These are phyloP conservation scores for Bambusicola thoracicus DNA, from an alignment of 2,113 vertebrate genomes.

Conservation along the genomic window DNA sequence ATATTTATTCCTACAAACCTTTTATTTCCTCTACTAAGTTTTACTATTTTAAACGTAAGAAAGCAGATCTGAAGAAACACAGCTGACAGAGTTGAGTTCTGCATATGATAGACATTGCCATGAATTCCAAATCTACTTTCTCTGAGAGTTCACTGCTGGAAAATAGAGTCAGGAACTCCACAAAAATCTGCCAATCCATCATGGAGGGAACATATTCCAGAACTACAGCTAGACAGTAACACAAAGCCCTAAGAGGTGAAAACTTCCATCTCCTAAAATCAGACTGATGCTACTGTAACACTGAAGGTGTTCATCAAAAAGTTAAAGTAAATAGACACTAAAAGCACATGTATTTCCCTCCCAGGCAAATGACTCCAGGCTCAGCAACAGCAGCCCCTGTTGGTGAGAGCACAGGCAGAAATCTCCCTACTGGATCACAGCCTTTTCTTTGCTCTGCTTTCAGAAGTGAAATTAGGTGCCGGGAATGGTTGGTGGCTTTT, in stretches of 20 bases:
- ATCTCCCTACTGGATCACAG: accelerated
- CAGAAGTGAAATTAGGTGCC: not conserved
- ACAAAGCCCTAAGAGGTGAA: not conserved
- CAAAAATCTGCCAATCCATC: slow-evolving; percentile 31
- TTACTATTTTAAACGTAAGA: slow-evolving; percentile 8
- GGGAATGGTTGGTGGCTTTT: not conserved
- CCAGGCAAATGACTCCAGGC: not conserved
- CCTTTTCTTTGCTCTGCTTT: not conserved
- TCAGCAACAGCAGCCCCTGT: not conserved
- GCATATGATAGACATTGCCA: not conserved
- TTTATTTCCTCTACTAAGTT: not conserved
- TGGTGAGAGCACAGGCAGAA: accelerated
- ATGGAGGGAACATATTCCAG: not conserved
- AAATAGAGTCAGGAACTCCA: slow-evolving; percentile 40
- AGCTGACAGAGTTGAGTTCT: not conserved
- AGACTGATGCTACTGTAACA: not conserved
- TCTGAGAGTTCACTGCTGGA: slow-evolving; percentile 40
- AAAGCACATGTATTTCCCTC: not conserved
- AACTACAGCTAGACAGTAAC: not conserved
- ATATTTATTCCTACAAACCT: slow-evolving; percentile 2
- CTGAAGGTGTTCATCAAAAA: not conserved
- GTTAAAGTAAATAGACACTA: not conserved
- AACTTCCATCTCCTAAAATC: not conserved
- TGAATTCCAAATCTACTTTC: slow-evolving; percentile 26
- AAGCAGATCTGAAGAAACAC: not conserved